A percentile compares a stretch with the other conserved stretches of the same genome.
These are phyloP conservation scores for Ramazzottius varieornatus DNA, from an alignment of 2,888 invertebrate species.

Conservation along the genomic window DNA sequence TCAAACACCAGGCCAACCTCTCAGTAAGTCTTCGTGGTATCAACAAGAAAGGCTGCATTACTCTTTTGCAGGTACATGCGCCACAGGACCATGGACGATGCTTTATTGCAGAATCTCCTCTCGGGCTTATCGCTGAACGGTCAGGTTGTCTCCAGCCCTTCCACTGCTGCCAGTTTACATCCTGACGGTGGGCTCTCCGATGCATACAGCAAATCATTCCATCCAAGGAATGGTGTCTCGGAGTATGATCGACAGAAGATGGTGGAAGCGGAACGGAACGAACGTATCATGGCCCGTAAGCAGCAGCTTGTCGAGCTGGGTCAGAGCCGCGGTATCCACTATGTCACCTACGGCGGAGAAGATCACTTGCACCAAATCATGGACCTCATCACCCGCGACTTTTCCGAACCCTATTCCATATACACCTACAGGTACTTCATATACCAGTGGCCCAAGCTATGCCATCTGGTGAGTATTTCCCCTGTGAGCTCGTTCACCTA, in stretches of 20 bases:
- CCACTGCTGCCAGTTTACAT: neutral
- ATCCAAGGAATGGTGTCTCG: neutral
- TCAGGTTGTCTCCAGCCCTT: neutral
- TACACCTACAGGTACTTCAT: conserved; percentile 99
- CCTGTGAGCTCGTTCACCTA: neutral
- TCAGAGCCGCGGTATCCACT: conserved; percentile 14
- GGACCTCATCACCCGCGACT: conserved; percentile 91
- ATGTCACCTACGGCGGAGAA: conserved; percentile 55
- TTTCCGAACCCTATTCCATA: conserved; percentile 97
- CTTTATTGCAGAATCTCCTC: no score
- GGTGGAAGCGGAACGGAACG: neutral
- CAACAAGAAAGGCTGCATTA: no score
- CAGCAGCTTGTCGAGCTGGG: conserved; percentile 3
- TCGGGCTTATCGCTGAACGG: no score
- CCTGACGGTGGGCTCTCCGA: neutral
- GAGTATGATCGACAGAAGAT: neutral
- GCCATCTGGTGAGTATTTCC: conserved; percentile 49
- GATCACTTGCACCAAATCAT: conserved; percentile 94
- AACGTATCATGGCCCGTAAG: neutral
- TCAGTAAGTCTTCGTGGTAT: no score
- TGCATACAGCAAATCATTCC: neutral
- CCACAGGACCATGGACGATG: no score
- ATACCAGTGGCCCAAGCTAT: conserved; percentile 97
- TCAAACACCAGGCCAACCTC: no score
- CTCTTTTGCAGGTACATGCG: no score